phyloP scores from a whole-genome alignment of 2,797 vertebrate genomes.

The Eulemur coronatus region DNA sequence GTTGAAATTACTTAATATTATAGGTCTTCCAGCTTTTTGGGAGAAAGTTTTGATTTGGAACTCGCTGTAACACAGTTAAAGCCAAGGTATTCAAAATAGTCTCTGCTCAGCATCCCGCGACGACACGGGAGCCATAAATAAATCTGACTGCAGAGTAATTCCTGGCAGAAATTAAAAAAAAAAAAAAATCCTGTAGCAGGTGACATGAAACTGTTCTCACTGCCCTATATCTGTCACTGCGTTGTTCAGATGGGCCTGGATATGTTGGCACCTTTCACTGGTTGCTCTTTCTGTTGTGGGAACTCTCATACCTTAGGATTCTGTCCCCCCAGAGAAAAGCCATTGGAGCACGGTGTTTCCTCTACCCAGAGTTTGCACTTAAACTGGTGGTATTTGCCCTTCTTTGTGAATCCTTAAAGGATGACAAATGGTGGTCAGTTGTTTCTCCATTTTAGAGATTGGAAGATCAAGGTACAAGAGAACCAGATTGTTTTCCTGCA shows the following conservation, averaged over 20 bases:
- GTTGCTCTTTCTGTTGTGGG: neutral
- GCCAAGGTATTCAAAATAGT: neutral
- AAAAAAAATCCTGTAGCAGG: neutral
- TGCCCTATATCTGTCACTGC: neutral
- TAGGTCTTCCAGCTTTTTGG: neutral
- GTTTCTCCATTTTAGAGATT: neutral
- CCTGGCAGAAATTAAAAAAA: neutral
- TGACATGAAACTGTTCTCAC: neutral
- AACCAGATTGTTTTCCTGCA: neutral
- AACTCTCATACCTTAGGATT: neutral
- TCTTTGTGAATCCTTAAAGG: neutral
- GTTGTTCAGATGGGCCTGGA: neutral
- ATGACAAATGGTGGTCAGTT: neutral
- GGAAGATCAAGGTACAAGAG: neutral
- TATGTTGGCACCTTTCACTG: fast-evolving
- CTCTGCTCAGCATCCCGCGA: neutral
- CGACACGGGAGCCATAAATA: neutral
- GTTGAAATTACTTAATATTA: neutral
- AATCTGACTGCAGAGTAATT: neutral
- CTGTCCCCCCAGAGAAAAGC: neutral
- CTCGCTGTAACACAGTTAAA: neutral
- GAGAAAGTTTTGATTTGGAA: neutral
- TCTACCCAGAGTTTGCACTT: neutral
- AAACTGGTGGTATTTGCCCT: neutral
- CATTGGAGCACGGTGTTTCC: neutral